Conservation (phyloP, 2,113 vertebrate species). For the Gadus macrocephalus region DNA sequence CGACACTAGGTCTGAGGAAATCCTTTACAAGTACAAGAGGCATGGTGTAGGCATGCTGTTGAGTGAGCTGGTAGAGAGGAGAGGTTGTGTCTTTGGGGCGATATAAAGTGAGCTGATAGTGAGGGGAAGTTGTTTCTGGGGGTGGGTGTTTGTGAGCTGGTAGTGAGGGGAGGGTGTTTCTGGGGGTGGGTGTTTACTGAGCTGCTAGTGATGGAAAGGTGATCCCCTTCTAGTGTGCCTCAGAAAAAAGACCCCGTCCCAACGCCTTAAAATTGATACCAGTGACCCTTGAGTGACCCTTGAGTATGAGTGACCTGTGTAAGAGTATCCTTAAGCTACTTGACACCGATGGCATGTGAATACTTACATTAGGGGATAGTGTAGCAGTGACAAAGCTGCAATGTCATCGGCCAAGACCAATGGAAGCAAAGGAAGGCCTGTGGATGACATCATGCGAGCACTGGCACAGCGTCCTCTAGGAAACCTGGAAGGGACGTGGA, state of each 20-base stretch:
- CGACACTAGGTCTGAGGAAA: no score
- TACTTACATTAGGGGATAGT: constrained; percentile 1
- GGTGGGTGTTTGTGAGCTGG: no score
- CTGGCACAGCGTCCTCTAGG: constrained; percentile 29
- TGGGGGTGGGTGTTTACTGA: no score
- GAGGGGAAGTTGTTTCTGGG: no score
- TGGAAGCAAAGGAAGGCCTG: background rate
- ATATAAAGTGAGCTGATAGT: constrained; percentile 31
- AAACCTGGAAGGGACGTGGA: constrained; percentile 44
- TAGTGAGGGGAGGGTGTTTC: no score
- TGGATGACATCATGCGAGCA: constrained; percentile 21
- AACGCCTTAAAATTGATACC: constrained; percentile 55
- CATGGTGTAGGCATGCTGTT: no score
- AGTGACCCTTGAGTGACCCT: constrained; percentile 25
- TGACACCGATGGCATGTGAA: constrained; percentile 19
- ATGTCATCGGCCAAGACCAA: constrained; percentile 3
- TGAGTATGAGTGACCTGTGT: constrained; percentile 52
- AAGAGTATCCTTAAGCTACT: constrained; percentile 14
- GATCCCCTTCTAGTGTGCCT: constrained; percentile 54
- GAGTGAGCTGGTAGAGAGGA: background rate
- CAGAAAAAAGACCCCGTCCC: constrained; percentile 52
- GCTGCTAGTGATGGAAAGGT: constrained; percentile 1
- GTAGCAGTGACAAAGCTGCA: constrained; percentile 8
- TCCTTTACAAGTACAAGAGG: no score
- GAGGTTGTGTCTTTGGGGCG: background rate